Evolutionary conservation across 2,888 invertebrate genomes (phyloP), one percentile per base, ranked within the genome.

Genomic region (Xestia c-nigrum): DNA sequence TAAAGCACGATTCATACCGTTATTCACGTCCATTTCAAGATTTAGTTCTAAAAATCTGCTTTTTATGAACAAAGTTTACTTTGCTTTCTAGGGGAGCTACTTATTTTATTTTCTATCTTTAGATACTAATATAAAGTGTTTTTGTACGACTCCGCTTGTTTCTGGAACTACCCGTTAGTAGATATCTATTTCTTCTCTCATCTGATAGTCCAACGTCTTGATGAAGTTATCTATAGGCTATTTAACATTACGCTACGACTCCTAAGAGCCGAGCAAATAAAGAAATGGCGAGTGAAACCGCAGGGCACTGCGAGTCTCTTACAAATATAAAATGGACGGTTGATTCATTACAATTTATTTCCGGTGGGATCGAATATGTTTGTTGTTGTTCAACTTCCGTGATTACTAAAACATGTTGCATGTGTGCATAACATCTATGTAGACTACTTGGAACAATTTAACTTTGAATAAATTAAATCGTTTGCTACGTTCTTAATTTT

Each of bases 341-440:
- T 74, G 76, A 81, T 83, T 80, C 83, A 83, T 80, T 90, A 85
- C 84, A 83, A 82, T 85, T 85, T 86, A 88, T 89, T 88, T 89
- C 88, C 88, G 86, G 84, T 81, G 63, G 72, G 64, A 74, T 85
- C 77, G 80, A 83, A 85, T 76, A 78, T 90, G 88, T 90, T 89
- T 91, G 90, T 90, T 87, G 84, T 88, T 88, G 78, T 87, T 84
- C 76, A 80, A 81, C 88, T 89, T 91, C 91, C 91, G 88, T 78
- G 86, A 83, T 86, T 85, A 84, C 82, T 84, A 80, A 63, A 78
- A 87, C 80, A 83, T 78, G 83, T 79, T 76, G 47, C 73, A 71
- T 80, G 79, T 86, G 79, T 79, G 74, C 69, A 78, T 72, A 83
- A 71, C 85, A 85, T 74, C 68, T 76, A 43, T 43, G 9, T 43